phyloP scores from a whole-genome alignment of 2,888 invertebrate genomes.

The Lepidocyrtinus sp. region DNA sequence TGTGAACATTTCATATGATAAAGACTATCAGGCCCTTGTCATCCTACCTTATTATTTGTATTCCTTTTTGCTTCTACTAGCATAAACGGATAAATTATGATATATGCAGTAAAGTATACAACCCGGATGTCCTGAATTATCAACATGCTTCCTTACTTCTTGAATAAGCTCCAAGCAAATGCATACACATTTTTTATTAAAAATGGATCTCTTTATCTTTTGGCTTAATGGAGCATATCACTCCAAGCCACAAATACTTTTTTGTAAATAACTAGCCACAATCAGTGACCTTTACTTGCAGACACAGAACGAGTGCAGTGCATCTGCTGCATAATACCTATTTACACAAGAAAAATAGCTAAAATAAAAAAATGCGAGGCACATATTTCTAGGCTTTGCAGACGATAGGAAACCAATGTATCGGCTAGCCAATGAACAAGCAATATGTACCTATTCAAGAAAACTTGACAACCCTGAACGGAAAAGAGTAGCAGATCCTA shows the following conservation, averaged over 20 bases:
- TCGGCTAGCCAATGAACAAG: background rate
- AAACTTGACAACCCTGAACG: conserved; percentile 47
- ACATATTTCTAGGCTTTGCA: background rate
- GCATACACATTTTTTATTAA: background rate
- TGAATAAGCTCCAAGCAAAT: background rate
- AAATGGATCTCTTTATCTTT: background rate
- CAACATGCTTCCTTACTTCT: background rate
- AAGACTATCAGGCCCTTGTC: no score
- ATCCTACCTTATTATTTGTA: background rate
- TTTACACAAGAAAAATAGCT: background rate
- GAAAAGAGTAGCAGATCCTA: conserved; percentile 5
- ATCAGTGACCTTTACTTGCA: background rate
- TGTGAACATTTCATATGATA: no score
- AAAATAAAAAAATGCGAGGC: background rate
- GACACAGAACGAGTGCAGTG: background rate
- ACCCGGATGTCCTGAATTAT: conserved; percentile 51
- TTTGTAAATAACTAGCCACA: background rate
- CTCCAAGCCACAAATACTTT: background rate
- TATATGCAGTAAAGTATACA: no score
- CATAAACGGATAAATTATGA: background rate
- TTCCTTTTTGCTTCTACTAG: background rate
- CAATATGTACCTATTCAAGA: background rate
- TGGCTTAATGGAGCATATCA: background rate
- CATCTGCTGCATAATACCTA: background rate
- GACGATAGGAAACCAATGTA: background rate